Base-by-base conservation (phyloP, 2,797 vertebrate genomes). In the Arctocebus calabarensis region DNA sequence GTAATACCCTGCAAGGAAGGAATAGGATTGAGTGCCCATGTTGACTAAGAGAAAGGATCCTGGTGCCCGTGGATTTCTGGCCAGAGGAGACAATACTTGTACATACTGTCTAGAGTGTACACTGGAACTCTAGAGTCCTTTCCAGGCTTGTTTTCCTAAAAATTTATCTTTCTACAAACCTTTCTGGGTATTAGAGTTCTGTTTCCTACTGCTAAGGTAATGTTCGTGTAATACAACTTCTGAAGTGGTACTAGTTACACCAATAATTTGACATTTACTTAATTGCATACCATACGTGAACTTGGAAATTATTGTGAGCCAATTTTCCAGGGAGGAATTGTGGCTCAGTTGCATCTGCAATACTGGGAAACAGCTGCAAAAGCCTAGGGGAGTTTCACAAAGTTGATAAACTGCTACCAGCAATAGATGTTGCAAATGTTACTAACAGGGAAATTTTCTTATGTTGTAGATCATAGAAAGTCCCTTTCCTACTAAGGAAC, bases 361-460 rank as follows among this genome's bases (percentile, higher is more conserved):
- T 90, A 66, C 81, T 12, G 5, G 61, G 40, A 95, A 95, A 90
- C 74, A 95, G 83, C 57, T 92, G 74, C 73, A 78, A 37, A 90
- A 88, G 32, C 52, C 61, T 57, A 34, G 11, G 64, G 73, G 37
- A 90, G 37, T 48, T 59, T 83, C 74, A 52, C 34, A 59, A 90
- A 96, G 37, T 90, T n/a, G 1, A 73, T 78, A 55, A 93, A 87
- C 29, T 78, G 19, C 71, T 85, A 66, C 90, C 92, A 96, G 77
- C 88, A 87, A 93, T 45, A 90, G 73, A 94, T 78, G 62, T 90
- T 90, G 74, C 71, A 96, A 93, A 93, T 96, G 77, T 90, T 88
- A 95, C 93, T 40, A 89, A 82, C 14, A 48, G 52, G 52, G 68
- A 83, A 62, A 52, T 70, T 85, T 84, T 92, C 90, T 90, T 68